These are phyloP conservation scores for Drosophila pectinifera DNA, from an alignment of 1,140 invertebrate species.

Conservation along the genomic window DNA sequence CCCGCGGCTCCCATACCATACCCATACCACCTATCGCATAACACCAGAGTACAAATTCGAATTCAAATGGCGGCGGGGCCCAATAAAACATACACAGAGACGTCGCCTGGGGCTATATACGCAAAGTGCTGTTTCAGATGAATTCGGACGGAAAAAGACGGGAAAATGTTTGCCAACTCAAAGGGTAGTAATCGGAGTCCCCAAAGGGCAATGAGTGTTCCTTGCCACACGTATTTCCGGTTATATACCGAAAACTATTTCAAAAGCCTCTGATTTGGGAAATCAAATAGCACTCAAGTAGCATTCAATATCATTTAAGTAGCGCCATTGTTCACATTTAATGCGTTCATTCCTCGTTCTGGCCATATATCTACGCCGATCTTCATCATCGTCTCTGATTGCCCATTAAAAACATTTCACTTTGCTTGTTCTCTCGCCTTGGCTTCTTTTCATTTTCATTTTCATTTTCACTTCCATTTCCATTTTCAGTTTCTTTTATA, in stretches of 20 bases:
- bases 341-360: conserved; percentile 46
- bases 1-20: no score
- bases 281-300: conserved; percentile 1
- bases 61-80: conserved; percentile 40
- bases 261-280: not conserved
- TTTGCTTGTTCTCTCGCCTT: conserved; percentile 56
- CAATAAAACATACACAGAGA: conserved; percentile 50
- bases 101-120: conserved; percentile 5
- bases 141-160: conserved; percentile 24
- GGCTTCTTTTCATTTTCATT: conserved; percentile 15
- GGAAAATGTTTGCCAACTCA: conserved; percentile 6
- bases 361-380: conserved; percentile 22
- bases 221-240: conserved; percentile 4
- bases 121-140: conserved; percentile 10
- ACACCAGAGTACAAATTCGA: conserved; percentile 62
- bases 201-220: not conserved
- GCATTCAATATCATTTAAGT: conserved; percentile 22
- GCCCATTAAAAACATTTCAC: conserved; percentile 66
- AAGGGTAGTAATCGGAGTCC: conserved; percentile 21
- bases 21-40: conserved; percentile 81
- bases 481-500: conserved; percentile 6
- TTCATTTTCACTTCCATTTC: conserved; percentile 15
- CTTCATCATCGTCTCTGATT: conserved; percentile 34
- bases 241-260: not conserved
- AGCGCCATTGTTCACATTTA: conserved; percentile 27